Evolutionary conservation across 1,140 invertebrate genomes (phyloP).

Genomic region (Nasonia vitripennis): DNA sequence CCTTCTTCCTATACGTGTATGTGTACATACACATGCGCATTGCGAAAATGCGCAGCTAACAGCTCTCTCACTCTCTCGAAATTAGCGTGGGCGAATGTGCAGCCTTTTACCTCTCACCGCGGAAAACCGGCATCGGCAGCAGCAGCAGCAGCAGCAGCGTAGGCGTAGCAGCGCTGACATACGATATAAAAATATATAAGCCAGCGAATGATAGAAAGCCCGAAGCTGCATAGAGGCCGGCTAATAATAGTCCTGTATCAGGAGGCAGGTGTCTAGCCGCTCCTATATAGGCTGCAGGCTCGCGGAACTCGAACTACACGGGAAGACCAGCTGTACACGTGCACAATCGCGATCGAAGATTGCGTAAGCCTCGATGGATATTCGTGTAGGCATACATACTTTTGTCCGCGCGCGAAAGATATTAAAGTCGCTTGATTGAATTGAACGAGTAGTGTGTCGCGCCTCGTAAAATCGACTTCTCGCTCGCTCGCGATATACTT

Average conservation of each 20-base stretch:
- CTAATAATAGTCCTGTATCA: slow-evolving; percentile 29
- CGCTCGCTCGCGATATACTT: too few species aligned
- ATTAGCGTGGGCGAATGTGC: slow-evolving; percentile 33
- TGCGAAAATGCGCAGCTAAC: slow-evolving; percentile 6
- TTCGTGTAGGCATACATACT: background rate
- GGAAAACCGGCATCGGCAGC: background rate
- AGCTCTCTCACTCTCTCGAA: slow-evolving; percentile 1
- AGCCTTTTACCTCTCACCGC: slow-evolving; percentile 28
- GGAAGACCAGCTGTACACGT: background rate
- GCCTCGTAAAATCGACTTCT: too few species aligned
- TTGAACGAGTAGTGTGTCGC: background rate
- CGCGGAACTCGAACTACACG: background rate
- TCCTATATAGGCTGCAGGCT: background rate
- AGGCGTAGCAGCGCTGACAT: background rate
- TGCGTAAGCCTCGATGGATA: background rate
- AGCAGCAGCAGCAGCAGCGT: slow-evolving; percentile 38
- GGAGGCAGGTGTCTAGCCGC: background rate
- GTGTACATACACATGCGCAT: background rate
- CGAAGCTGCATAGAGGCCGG: background rate
- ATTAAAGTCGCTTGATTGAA: slow-evolving; percentile 18
- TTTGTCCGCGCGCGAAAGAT: background rate
- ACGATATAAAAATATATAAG: background rate
- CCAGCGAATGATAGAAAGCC: slow-evolving; percentile 20
- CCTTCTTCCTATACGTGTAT: too few species aligned
- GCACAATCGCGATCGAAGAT: background rate